Base-by-base conservation (phyloP, 1,140 invertebrate genomes). In the Zeugodacus cucurbitae region DNA sequence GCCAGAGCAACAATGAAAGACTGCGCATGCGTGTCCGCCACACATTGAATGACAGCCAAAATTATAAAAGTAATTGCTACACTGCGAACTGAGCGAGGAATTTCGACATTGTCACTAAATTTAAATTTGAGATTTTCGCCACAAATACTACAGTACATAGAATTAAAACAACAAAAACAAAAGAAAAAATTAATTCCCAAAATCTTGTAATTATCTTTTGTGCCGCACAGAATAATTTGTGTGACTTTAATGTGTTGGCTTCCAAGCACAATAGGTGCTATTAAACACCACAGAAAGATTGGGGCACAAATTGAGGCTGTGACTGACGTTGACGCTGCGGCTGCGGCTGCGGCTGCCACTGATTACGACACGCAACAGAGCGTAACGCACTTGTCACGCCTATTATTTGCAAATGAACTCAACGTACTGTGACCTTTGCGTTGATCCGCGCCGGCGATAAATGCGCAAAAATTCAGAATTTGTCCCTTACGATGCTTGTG, bases 311-410 rank as follows among this genome's bases (percentile, higher is more conserved):
- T 34, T 74, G 67, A 74, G 17, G 67, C 67, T 74, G 67, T 48
- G 74, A 41, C 37, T 14, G 37, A 41, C 70, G 64, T 26, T 48
- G n/a, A 54, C 7, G 74, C 91, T 91, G 91, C 90, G 90, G 92
- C 91, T 92, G 7, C 34, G 10, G 67, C 91, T 91, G n/a, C n/a
- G n/a, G 91, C 90, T 90, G 92, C 91, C 48, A 14, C 6, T 92
- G 91, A 92, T 92, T 92, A 92, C 92, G 91, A 90, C 92, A 88
- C 90, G 90, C 85, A 86, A 89, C 90, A 88, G 90, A 92, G 90
- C 91, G 88, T 82, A 92, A 90, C 91, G 91, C 91, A 92, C 89
- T 90, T 92, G 91, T 92, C 91, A 92, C 91, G 91, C 91, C 91
- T 92, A 92, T 92, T 86, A 88, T 41, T 64, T 87, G 64, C 58